Percentiles rank a stretch among this genome's conserved stretches.
These are phyloP conservation scores for Melieria picta DNA, from an alignment of 2,888 invertebrate genomes.

Conservation along the genomic window DNA sequence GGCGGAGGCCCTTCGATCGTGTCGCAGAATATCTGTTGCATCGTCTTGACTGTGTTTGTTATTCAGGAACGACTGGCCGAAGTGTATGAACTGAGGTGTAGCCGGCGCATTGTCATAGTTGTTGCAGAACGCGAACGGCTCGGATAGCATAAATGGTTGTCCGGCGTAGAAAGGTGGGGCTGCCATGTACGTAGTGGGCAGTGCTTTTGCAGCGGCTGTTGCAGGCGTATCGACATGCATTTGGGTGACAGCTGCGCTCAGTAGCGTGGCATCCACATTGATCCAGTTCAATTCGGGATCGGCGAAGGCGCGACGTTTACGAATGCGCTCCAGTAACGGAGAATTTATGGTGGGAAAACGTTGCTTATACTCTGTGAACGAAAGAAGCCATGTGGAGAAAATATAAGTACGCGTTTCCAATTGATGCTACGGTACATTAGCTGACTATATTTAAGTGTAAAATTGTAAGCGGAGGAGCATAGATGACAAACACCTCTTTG, in stretches of 20 bases:
- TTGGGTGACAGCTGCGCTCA: slow-evolving; percentile 42
- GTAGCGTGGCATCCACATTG: slow-evolving; percentile 54
- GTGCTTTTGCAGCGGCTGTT: background rate
- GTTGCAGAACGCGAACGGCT: slow-evolving; percentile 11
- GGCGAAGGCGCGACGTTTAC: slow-evolving; percentile 68
- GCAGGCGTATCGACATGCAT: slow-evolving; percentile 14
- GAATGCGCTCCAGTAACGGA: slow-evolving; percentile 63
- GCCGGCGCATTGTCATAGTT: slow-evolving; percentile 25
- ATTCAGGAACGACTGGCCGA: too few species aligned
- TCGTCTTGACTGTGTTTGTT: background rate
- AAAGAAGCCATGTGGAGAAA: background rate
- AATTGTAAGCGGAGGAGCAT: background rate
- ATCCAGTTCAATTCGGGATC: slow-evolving; percentile 67
- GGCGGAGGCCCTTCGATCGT: background rate
- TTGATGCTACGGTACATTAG: too few species aligned
- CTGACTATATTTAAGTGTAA: too few species aligned
- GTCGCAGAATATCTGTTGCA: background rate
- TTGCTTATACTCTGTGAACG: slow-evolving; percentile 58
- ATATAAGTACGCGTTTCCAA: too few species aligned
- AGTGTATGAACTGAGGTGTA: background rate
- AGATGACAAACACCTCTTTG: too few species aligned
- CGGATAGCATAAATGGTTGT: too few species aligned
- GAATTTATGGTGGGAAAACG: slow-evolving; percentile 61
- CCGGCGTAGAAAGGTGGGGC: too few species aligned
- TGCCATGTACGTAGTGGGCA: background rate